Base-by-base conservation (phyloP, 2,797 vertebrate species). In the Bradypus variegatus region DNA sequence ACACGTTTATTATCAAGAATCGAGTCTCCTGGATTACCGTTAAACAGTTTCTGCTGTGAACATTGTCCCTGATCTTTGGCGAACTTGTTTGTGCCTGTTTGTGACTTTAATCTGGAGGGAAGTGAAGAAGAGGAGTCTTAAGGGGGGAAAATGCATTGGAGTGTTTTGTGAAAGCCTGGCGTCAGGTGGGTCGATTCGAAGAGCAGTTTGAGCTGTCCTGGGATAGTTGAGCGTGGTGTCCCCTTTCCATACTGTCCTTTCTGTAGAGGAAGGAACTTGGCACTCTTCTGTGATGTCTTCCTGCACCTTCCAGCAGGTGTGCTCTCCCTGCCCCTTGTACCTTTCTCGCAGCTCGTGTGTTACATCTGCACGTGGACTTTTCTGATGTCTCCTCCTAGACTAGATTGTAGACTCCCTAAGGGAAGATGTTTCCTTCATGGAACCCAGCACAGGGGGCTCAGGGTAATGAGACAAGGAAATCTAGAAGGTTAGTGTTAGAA, bases 81-180 rank as follows among this genome's bases (percentile, higher is more conserved):
- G 3, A 53, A 1, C 18, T 1, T 0, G 18, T 53, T 65, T 19
- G 9, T 27, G 7, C 53, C 0, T 7, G 0, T 50, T 60, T 48
- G 2, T 23, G 23, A 27, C 69, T 86, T 69, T 31, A 8, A 4
- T n/a, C n/a, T 58, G 19, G 36, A 73, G 10, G 23, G 25, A 31
- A 1, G 33, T 60, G 67, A 67, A 36, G 75, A 64, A 62, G 25
- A 33, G 21, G 38, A n/a, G 3, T 29, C 48, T 53, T 19, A 29
- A 53, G 29, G 5, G 50, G 77, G 48, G 45, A 19, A 55, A 6
- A 4, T 2, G 2, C 25, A 23, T 16, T 2, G 13, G 15, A 50
- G 18, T 29, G 2, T 14, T 21, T 2, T 55, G 0, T 45, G 29
- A 29, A 62, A 19, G 18, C 55, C 18, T 31, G 48, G 13, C 6